Base-by-base conservation (phyloP, 1,140 invertebrate genomes). In the Leucophenga varia region DNA sequence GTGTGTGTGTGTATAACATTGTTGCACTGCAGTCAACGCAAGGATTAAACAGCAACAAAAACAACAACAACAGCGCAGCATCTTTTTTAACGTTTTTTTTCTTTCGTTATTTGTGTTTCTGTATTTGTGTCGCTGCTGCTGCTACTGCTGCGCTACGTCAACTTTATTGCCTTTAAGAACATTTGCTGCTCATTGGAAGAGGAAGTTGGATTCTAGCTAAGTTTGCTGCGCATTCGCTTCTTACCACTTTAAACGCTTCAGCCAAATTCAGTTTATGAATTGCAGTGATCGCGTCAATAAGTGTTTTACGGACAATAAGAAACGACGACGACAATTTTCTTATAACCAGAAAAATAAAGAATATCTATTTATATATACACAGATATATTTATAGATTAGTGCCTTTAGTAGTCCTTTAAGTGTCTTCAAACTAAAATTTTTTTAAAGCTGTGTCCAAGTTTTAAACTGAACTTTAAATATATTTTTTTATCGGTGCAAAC, bases 241-340 rank as follows among this genome's bases (percentile, higher is more conserved):
- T 18, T 30, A 17, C 7, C 30, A 34, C n/a, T 17, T 2, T 28
- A 35, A 43, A 20, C 20, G 31, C 31, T 43, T 21, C 31, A 8
- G 53, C 31, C 54, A 40, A 47, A 52, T 54, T 71, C 67, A 71
- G 67, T 71, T 68, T 57, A 67, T 61, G 63, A 54, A 57, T 71
- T 64, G 68, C 67, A 71, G 61, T 63, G 67, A 71, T 53, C 67
- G 64, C 64, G 67, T 52, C 64, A 60, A 52, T 61, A 59, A 61
- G 67, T 71, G 64, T 58, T 59, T n/a, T n/a, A n/a, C n/a, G n/a
- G n/a, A n/a, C n/a, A n/a, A n/a, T n/a, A n/a, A n/a, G n/a, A n/a
- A 49, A 52, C 48, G 57, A 43, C 43, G 40, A 38, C 50, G 51
- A 13, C 45, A 63, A 31, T 43, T 47, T 43, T 25, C 42, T 32